phyloP scores from a whole-genome alignment of 1,140 invertebrate species.

The silkworm (Bombyx mori) region DNA sequence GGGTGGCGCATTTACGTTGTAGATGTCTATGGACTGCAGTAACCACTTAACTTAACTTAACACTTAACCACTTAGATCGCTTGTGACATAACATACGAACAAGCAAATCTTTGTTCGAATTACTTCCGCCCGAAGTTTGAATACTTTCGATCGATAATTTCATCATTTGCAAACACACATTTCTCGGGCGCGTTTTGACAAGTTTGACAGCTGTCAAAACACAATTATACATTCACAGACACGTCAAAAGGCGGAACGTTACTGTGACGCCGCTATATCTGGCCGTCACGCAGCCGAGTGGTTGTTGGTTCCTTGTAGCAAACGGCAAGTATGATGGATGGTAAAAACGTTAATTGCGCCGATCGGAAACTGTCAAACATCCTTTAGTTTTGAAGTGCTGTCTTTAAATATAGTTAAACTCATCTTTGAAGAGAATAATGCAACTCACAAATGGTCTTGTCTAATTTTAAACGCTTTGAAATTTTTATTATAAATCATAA shows the following conservation, averaged over 20 bases:
- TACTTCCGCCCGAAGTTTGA: too few relatives aligned
- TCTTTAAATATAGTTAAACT: too few relatives aligned
- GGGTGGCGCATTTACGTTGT: too few relatives aligned
- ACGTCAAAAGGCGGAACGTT: slow-evolving; percentile 9
- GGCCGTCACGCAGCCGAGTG: slow-evolving; percentile 3
- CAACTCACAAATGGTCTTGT: too few relatives aligned
- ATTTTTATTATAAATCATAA: not conserved
- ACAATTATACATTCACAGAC: slow-evolving; percentile 19
- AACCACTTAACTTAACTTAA: too few relatives aligned
- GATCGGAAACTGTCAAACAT: slow-evolving; percentile 1
- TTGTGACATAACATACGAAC: too few relatives aligned
- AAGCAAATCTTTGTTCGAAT: too few relatives aligned
- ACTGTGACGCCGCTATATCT: slow-evolving; percentile 6
- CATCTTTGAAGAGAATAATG: too few relatives aligned
- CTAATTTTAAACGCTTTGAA: too few relatives aligned
- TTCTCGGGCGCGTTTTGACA: slow-evolving; percentile 9
- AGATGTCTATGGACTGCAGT: too few relatives aligned
- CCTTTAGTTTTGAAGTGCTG: too few relatives aligned
- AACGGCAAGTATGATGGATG: slow-evolving; percentile 15
- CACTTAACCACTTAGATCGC: too few relatives aligned
- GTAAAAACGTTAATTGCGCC: slow-evolving; percentile 16
- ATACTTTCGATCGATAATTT: slow-evolving; percentile 1
- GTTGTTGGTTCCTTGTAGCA: slow-evolving; percentile 1
- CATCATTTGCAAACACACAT: not conserved
- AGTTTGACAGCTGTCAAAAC: slow-evolving; percentile 19